Conservation (phyloP, 2,888 invertebrate species). For the Tetragonisca angustula region DNA sequence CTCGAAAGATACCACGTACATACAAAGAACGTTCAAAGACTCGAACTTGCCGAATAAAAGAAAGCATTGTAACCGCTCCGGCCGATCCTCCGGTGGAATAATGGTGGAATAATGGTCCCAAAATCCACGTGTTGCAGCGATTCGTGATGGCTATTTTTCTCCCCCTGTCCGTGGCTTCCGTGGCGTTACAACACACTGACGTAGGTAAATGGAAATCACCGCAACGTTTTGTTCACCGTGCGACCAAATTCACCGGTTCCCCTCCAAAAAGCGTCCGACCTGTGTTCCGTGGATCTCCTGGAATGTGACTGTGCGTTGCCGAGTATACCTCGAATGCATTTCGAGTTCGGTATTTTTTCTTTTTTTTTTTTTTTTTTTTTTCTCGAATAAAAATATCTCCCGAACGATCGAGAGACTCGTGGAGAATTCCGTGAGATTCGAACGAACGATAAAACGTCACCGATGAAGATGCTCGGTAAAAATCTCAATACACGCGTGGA, state of each 20-base stretch:
- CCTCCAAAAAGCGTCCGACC: conserved; percentile 21
- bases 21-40: background rate
- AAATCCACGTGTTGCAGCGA: conserved; percentile 43
- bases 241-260: conserved; percentile 46
- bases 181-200: conserved; percentile 11
- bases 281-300: conserved; percentile 19
- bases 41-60: background rate
- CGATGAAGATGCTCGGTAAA: background rate
- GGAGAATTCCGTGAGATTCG: conserved; percentile 3
- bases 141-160: conserved; percentile 34
- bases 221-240: conserved; percentile 40
- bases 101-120: conserved; percentile 36
- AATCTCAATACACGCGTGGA: background rate
- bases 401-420: background rate
- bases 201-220: conserved; percentile 59
- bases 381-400: background rate
- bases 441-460: background rate
- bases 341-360: conserved; percentile 10
- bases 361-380: too few species aligned
- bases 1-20: too few species aligned
- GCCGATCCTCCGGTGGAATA: background rate
- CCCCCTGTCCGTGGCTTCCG: conserved; percentile 12
- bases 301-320: conserved; percentile 59
- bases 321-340: conserved; percentile 17
- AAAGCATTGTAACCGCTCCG: conserved; percentile 33